Base-by-base conservation (phyloP, 2,113 vertebrate species). In the Trogon surrucura region DNA sequence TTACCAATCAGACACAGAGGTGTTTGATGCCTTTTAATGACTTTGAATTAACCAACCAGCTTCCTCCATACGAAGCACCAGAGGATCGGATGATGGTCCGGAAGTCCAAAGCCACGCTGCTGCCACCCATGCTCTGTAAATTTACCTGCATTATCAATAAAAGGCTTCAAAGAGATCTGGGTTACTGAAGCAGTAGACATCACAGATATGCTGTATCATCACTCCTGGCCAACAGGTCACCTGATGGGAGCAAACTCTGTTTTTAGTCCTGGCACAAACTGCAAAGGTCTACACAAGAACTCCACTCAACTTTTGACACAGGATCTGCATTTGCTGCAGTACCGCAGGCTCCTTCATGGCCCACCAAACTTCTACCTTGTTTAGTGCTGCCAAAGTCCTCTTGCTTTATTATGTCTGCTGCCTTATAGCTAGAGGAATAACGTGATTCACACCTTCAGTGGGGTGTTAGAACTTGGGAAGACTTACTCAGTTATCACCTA, bases 191-290 rank as follows among this genome's bases (percentile, higher is more conserved):
- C 4, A n/a, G 58, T 0, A 0, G 60, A 50, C 53, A 45, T 13
- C 30, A 36, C 51, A 21, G 10, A 34, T 23, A 5, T 7, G 7
- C 18, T 41, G 7, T 0, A 0, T 16, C 1, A 0, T 22, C 7
- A 0, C 30, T 30, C 23, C 19, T 38, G 48, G 38, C 30, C 27
- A 66, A 15, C 0, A 21, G 23, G 25, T 22, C 50, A 62, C 50
- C 30, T 21, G 16, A 13, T 12, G 14, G 36, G 34, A 67, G 47
- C 26, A 67, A 44, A 29, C 17, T 44, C 19, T 51, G 21, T 61
- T 58, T 69, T 44, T 16, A 41, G 10, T 29, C 75, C 45, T 54
- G 38, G 38, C 8, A 26, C 8, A 12, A 77, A 60, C 16, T 41
- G 23, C 41, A 36, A 21, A 4, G 4, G 5, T 15, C 54, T 36